Conservation (phyloP, 2,113 vertebrate species). For the Caranx ignobilis region DNA sequence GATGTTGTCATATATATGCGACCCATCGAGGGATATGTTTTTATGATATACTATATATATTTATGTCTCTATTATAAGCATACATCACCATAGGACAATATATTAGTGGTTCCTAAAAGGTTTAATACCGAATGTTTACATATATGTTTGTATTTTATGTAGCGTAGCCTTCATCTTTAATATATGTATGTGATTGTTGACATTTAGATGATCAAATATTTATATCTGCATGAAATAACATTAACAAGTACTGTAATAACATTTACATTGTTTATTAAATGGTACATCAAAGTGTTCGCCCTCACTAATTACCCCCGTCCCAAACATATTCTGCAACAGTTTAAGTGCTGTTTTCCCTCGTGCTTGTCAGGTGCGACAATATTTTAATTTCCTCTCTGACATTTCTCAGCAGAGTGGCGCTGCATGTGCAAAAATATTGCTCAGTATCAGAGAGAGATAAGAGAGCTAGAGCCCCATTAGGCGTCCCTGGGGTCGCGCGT, state of each 20-base stretch:
- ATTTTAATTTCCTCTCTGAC: constrained; percentile 18
- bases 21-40: too few species aligned
- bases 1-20: too few species aligned
- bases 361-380: not conserved
- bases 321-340: not conserved
- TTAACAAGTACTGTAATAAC: too few species aligned
- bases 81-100: too few species aligned
- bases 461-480: not conserved
- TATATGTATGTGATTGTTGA: not conserved
- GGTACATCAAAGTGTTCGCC: not conserved
- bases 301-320: not conserved
- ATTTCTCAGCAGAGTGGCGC: constrained; percentile 23
- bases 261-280: not conserved
- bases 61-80: too few species aligned
- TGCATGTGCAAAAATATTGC: constrained; percentile 5
- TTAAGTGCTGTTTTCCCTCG: constrained; percentile 3
- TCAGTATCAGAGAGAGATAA: not conserved
- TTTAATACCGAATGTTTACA: too few species aligned
- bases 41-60: too few species aligned
- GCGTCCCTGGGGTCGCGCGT: constrained; percentile 17
- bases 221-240: not conserved
- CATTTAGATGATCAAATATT: not conserved
- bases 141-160: too few species aligned
- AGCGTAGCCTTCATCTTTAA: too few species aligned
- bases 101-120: too few species aligned